Base-by-base conservation (phyloP, 2,113 vertebrate species). In the Sprattus sprattus region DNA sequence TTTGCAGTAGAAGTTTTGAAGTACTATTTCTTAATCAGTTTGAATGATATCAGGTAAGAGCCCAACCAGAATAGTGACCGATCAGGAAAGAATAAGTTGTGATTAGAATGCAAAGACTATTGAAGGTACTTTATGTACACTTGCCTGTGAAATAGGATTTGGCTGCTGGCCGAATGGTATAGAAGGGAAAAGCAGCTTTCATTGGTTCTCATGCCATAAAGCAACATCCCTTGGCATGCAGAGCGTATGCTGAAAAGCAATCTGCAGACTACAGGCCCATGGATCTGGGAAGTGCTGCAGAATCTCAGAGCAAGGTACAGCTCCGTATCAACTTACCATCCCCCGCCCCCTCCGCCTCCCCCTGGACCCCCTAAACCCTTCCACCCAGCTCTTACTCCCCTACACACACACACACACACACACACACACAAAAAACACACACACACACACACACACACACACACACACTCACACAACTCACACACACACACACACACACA, bases 171-270 rank as follows among this genome's bases (percentile, higher is more conserved):
- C 28, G 3, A 39, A 78, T 78, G 39, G 71, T 32, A 78, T 78
- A 15, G 28, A 39, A 39, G 71, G 25, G 28, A 32, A 78, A 15
- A 78, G 2, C 11, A 39, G 28, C 71, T 78, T 78, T 78, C 71
- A 39, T 78, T 60, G 54, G 54, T 78, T 39, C 28, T 16, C 25
- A 16, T 78, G 71, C 32, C 39, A 78, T 78, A 78, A 78, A 78
- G 32, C 32, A 39, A 15, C 28, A 39, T 78, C 32, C 71, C 64
- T 78, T 78, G 71, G 71, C 71, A 78, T 78, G 71, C 28, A 78
- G 52, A 82, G 88, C 87, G 45, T 91, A 86, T 90, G 88, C 85
- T 50, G 57, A 92, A 84, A 88, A 89, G 13, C 82, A 46, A 60
- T 82, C 28, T 67, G 64, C 64, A 67, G 64, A n/a, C 64, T 25